phyloP scores from a whole-genome alignment of 23 tunicate species.

The Trididemnum nubilum region DNA sequence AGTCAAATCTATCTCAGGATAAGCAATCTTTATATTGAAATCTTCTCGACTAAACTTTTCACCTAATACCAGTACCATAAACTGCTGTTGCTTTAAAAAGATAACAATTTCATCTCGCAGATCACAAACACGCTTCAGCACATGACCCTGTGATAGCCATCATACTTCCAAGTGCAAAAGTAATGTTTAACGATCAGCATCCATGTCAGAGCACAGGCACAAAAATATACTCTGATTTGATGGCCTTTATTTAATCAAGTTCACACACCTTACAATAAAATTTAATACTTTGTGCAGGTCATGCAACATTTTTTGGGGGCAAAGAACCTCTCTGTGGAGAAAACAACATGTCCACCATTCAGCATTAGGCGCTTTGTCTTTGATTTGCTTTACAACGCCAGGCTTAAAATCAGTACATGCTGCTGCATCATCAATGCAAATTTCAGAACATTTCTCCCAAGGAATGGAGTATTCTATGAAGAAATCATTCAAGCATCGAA shows the following conservation, averaged over 20 bases:
- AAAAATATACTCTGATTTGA: conserved; percentile 32
- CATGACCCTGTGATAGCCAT: conserved; percentile 27
- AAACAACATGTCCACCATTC: conserved; percentile 28
- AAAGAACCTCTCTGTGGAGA: conserved; percentile 43
- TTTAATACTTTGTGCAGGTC: conserved; percentile 32
- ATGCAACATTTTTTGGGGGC: conserved; percentile 20
- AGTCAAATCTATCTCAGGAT: conserved; percentile 43
- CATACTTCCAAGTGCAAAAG: conserved; percentile 36
- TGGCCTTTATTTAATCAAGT: conserved; percentile 40
- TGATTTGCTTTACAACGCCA: conserved; percentile 17
- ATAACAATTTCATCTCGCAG: conserved; percentile 31
- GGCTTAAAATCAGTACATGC: conserved; percentile 36
- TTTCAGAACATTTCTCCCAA: conserved; percentile 38
- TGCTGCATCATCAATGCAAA: conserved; percentile 46
- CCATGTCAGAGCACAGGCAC: conserved; percentile 33
- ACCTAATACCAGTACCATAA: conserved; percentile 23
- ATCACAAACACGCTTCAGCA: conserved; percentile 33
- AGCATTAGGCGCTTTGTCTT: conserved; percentile 42
- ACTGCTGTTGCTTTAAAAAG: conserved; percentile 34
- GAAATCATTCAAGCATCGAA: conserved; percentile 34
- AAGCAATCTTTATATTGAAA: conserved; percentile 33
- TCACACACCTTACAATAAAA: conserved; percentile 33
- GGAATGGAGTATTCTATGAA: conserved; percentile 30
- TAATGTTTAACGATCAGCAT: conserved; percentile 31
- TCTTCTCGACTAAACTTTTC: conserved; percentile 33